Conservation (phyloP, 2,797 vertebrate genomes). For the Huso huso region DNA sequence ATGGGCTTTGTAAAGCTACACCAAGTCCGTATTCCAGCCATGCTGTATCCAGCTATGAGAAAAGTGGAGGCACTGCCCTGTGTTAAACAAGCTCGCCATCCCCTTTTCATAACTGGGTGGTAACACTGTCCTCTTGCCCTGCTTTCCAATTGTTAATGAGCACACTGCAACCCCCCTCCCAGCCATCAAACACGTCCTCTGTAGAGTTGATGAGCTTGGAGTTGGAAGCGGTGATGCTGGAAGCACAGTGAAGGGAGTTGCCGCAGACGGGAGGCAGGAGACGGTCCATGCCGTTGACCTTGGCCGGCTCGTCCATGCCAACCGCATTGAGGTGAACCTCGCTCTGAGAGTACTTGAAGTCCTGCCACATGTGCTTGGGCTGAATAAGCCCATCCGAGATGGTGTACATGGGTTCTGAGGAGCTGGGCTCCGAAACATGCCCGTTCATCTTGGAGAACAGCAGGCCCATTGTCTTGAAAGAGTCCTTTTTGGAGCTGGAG, state of each 20-base stretch:
- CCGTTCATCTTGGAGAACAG: constrained; percentile 85
- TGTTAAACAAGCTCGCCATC: constrained; percentile 7
- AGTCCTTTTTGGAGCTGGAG: constrained; percentile 72
- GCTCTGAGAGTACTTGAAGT: constrained; percentile 73
- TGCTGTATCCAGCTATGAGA: background rate
- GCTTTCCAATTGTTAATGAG: constrained; percentile 77
- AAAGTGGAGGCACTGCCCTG: background rate
- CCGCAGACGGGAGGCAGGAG: constrained; percentile 72
- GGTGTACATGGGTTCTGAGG: constrained; percentile 75
- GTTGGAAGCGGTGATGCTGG: constrained; percentile 88
- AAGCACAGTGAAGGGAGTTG: constrained; percentile 89
- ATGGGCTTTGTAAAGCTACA: background rate
- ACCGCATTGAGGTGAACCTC: constrained; percentile 83
- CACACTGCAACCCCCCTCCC: constrained; percentile 81
- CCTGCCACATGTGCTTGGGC: constrained; percentile 73
- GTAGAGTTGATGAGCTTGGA: constrained; percentile 86
- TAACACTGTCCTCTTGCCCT: constrained; percentile 83
- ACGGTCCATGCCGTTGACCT: constrained; percentile 65
- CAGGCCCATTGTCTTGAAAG: constrained; percentile 82
- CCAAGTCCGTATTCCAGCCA: background rate
- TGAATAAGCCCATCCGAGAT: constrained; percentile 84
- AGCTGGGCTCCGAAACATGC: constrained; percentile 59
- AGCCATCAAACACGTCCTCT: constrained; percentile 85
- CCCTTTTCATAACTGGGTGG: constrained; percentile 80
- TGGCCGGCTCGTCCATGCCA: constrained; percentile 55